Evolutionary conservation across 2,797 vertebrate species (phyloP).

Genomic region (Picus viridis): DNA sequence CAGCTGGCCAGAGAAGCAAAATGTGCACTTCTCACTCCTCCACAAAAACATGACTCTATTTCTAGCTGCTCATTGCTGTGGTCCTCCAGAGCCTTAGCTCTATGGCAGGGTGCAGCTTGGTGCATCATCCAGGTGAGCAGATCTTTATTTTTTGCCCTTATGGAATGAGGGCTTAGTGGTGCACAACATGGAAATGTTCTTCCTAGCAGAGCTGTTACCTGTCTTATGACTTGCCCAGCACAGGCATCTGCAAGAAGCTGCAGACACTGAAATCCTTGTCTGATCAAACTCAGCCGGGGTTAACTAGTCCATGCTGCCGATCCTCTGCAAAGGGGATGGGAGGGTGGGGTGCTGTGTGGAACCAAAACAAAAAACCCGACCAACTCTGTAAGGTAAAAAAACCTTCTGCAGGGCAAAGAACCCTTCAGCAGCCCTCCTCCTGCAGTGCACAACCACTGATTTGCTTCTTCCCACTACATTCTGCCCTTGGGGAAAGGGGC

Average conservation of each 20-base stretch:
- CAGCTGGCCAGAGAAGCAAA: not conserved
- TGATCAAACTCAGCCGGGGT: constrained; percentile 10
- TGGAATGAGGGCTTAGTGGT: not conserved
- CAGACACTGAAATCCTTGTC: not conserved
- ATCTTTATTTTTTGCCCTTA: not conserved
- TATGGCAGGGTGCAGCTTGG: not conserved
- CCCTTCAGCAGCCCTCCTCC: not conserved
- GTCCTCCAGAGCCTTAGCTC: not conserved
- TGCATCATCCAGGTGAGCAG: not conserved
- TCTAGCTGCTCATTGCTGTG: accelerated
- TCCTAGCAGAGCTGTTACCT: not conserved
- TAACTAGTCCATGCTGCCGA: not conserved
- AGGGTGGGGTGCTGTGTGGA: no score
- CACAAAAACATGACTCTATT: accelerated
- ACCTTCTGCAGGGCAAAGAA: no score
- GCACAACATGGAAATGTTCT: not conserved
- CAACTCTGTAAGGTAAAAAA: not conserved
- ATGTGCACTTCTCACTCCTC: not conserved
- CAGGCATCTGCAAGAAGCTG: not conserved
- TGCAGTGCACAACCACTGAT: not conserved
- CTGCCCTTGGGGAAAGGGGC: not conserved
- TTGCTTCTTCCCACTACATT: not conserved
- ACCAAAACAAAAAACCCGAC: not conserved
- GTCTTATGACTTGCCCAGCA: accelerated
- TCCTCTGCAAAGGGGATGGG: not conserved